These are phyloP conservation scores for Paramormyrops kingsleyae DNA, from an alignment of 2,113 vertebrate species.

Conservation along the genomic window DNA sequence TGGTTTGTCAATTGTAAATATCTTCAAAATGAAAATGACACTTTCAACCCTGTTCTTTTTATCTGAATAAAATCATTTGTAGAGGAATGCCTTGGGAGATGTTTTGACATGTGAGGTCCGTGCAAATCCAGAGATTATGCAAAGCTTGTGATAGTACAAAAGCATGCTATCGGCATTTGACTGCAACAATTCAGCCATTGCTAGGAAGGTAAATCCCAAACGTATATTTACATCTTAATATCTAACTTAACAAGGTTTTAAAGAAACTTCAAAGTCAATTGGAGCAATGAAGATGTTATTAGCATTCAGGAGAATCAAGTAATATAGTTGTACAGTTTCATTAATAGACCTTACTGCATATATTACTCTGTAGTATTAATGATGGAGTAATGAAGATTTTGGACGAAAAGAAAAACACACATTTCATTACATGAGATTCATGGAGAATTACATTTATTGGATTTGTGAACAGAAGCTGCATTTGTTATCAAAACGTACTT, in stretches of 20 bases:
- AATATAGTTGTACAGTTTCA: not conserved
- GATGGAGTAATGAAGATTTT: not conserved
- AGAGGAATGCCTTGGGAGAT: not conserved
- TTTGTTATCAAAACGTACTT: not conserved
- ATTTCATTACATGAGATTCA: not conserved
- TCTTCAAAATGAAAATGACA: not conserved
- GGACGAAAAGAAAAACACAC: not conserved
- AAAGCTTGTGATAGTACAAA: not conserved
- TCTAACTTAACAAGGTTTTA: not conserved
- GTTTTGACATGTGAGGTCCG: not conserved
- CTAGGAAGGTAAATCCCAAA: not conserved
- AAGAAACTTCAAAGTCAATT: not conserved
- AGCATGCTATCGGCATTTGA: not conserved
- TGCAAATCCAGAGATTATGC: not conserved
- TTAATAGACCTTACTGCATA: not conserved
- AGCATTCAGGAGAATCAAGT: not conserved
- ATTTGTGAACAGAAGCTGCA: not conserved
- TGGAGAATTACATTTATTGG: not conserved
- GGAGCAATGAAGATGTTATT: not conserved
- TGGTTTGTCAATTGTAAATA: not conserved
- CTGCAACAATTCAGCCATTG: not conserved
- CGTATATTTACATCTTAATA: not conserved
- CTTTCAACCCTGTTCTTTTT: not conserved
- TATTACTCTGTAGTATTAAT: not conserved
- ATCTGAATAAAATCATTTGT: not conserved